A percentile compares a stretch with the other conserved stretches of the same genome.
phyloP scores from a whole-genome alignment of 2,888 invertebrate species.

The Dryococelus australis region DNA sequence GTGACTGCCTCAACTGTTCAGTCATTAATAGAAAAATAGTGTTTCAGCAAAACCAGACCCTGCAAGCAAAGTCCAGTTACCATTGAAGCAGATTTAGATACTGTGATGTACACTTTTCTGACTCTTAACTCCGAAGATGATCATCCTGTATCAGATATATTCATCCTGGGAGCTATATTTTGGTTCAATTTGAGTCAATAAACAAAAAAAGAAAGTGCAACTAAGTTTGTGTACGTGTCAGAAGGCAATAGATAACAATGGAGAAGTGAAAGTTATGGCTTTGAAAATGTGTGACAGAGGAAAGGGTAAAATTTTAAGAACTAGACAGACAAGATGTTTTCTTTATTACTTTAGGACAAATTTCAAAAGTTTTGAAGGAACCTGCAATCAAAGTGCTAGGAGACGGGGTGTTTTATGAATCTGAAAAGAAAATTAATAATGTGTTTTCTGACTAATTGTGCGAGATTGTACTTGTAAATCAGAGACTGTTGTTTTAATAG shows the following conservation, averaged over 20 bases:
- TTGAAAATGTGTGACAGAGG: no score
- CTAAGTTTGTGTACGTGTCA: not conserved
- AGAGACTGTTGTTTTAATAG: not conserved
- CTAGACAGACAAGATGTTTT: not conserved
- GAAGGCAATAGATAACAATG: no score
- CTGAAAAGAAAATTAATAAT: not conserved
- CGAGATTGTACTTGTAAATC: not conserved
- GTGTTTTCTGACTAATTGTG: not conserved
- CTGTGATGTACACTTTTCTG: no score
- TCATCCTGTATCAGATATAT: no score
- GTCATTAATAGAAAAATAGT: no score
- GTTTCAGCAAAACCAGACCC: no score
- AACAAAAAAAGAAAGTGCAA: not conserved
- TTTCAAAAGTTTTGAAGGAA: not conserved
- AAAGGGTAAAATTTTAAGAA: not conserved
- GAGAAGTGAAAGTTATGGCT: not conserved
- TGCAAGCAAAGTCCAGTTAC: no score
- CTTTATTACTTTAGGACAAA: not conserved
- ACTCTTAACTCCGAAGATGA: no score
- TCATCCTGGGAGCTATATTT: no score
- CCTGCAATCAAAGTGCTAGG: not conserved
- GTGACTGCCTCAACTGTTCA: no score
- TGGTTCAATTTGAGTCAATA: no score
- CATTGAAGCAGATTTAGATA: no score
- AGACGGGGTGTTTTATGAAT: slow-evolving; percentile 7